A percentile compares a stretch with the other conserved stretches of the same genome.
Conservation (phyloP, 2,797 vertebrate genomes). For the Scolopax rusticola region DNA sequence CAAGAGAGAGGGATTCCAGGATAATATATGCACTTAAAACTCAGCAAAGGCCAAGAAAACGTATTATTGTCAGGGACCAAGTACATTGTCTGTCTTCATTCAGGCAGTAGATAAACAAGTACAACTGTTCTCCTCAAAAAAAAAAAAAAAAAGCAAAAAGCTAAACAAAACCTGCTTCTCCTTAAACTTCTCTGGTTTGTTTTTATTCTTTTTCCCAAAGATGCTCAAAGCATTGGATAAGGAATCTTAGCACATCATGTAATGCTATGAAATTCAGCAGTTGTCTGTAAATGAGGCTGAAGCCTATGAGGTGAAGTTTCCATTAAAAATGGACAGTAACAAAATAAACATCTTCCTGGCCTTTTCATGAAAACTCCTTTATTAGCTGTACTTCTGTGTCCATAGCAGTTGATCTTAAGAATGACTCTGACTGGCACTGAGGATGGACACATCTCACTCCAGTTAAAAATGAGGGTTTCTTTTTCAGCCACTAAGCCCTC, state of each 20-base stretch:
- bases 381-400: not conserved
- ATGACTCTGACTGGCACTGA: accelerated
- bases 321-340: not conserved
- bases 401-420: not conserved
- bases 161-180: not conserved
- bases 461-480: not conserved
- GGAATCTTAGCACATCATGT: not conserved
- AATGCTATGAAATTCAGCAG: not conserved
- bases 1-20: not conserved
- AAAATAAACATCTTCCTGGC: not conserved
- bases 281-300: not conserved
- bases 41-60: not conserved
- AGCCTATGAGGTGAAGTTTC: not conserved
- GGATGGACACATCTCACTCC: not conserved
- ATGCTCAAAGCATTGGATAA: not conserved
- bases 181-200: accelerated
- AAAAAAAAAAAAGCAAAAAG: not conserved
- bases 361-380: not conserved
- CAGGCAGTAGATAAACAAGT: not conserved
- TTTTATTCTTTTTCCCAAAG: not conserved
- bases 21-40: not conserved
- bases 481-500: not conserved
- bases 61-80: not conserved
- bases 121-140: not conserved
- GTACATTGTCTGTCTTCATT: not conserved